Evolutionary conservation across 2,888 invertebrate species (phyloP), one percentile per base, ranked within the genome.

Genomic region (Nasonia oneida): DNA sequence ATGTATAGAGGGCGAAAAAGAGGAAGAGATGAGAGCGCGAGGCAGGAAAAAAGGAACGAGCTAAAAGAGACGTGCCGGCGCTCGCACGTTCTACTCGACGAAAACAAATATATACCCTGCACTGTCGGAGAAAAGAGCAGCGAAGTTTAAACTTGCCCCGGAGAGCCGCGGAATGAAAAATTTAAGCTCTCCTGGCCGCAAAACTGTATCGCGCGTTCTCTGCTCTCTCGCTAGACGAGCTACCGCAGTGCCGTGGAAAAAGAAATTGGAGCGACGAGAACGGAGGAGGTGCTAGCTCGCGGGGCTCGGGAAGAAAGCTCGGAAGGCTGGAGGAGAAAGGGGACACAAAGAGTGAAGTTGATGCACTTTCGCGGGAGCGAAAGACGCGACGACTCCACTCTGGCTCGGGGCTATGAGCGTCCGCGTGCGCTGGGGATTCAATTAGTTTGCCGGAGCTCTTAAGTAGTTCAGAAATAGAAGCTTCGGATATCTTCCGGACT

Each of bases 121-220:
- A 33, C 37, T 5, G 57, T 10, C 23, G 10, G 47, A 8, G 29
- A 81, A 74, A 74, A 47, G 2, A 6, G 57, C 23, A 61, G 61
- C 71, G n/a, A 74, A 81, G 29, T 81, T 74, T 74, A 81, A 81
- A 47, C 74, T 81, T 39, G 14, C 42, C 74, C 57, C 6, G 39
- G 6, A 70, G 71, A 81, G 39, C 80, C 37, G 57, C 80, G 71
- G 81, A 81, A 81, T 81, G 81, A 74, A 81, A 81, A 81, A 74
- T 81, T 75, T 47, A 81, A 81, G 57, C 71, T 33, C 6, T n/a
- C 23, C 29, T 53, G 71, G n/a, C 2, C 61, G 33, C 39, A 37
- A 15, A 81, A 73, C 73, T 73, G 53, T 73, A 42, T 73, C 57
- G 23, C 42, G 57, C 73, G 37, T 0, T 37, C 37, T 37, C 37